These are phyloP conservation scores for Gadopsis marmoratus DNA, from an alignment of 2,797 vertebrate species.

Conservation along the genomic window DNA sequence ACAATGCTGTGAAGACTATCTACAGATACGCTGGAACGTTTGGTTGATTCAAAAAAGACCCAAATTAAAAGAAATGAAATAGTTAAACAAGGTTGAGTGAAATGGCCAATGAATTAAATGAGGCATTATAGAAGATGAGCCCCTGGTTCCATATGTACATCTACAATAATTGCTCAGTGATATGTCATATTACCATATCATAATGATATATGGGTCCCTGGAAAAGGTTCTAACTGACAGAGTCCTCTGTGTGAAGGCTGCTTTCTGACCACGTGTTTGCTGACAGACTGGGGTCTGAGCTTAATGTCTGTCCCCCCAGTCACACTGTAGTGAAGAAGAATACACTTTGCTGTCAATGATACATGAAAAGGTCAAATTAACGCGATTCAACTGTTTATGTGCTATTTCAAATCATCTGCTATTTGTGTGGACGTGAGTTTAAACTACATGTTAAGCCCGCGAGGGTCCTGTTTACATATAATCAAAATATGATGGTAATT, in stretches of 20 bases:
- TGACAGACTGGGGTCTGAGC: background rate
- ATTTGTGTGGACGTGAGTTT: background rate
- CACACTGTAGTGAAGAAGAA: background rate
- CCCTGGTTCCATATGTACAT: background rate
- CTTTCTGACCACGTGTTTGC: background rate
- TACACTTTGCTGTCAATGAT: background rate
- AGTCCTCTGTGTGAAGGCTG: background rate
- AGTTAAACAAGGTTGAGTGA: background rate
- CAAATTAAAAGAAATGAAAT: slow-evolving; percentile 1
- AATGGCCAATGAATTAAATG: background rate
- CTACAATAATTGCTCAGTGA: background rate
- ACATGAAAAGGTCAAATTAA: background rate
- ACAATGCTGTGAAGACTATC: too few relatives aligned
- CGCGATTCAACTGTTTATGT: background rate
- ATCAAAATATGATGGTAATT: background rate
- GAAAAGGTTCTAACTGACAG: background rate
- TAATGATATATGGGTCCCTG: background rate
- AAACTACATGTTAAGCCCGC: background rate
- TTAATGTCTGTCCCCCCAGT: slow-evolving; percentile 3
- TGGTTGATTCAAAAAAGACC: too few relatives aligned
- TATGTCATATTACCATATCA: background rate
- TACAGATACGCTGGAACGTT: too few relatives aligned
- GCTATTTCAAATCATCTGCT: background rate
- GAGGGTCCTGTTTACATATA: background rate
- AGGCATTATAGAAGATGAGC: slow-evolving; percentile 11